Evolutionary conservation across 2,797 vertebrate genomes (phyloP).

Genomic region (Austrolebias charrua): DNA sequence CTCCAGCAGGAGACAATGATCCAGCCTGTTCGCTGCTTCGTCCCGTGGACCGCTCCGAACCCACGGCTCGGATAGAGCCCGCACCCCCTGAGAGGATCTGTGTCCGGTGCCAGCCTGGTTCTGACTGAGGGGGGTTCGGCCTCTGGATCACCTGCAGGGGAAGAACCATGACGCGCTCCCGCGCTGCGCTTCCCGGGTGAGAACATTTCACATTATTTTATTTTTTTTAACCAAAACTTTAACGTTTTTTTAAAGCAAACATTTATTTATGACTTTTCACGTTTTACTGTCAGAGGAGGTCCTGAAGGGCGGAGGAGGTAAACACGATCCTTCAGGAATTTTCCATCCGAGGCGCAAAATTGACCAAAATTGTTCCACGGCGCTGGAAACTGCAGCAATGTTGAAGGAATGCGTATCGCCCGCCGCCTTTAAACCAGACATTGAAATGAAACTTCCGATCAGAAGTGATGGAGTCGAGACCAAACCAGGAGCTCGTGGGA

Average conservation of each 20-base stretch:
- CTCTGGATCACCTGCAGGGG: slow-evolving; percentile 56
- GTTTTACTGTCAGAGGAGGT: neutral
- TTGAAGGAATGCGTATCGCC: no score
- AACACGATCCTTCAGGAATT: slow-evolving; percentile 19
- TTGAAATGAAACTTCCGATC: no score
- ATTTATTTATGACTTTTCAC: no score
- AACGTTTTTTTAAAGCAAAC: neutral
- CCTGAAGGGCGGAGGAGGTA: slow-evolving; percentile 12
- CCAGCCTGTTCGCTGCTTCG: slow-evolving; percentile 31
- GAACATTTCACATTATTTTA: neutral
- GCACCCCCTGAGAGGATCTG: slow-evolving; percentile 20
- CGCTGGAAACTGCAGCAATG: slow-evolving; percentile 28
- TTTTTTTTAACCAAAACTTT: no score
- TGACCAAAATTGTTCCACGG: slow-evolving; percentile 41
- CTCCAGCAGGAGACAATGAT: slow-evolving; percentile 49
- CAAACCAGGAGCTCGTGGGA: no score
- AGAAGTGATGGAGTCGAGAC: no score
- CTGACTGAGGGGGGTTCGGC: no score
- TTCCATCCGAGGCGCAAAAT: slow-evolving; percentile 44
- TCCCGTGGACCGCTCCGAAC: slow-evolving; percentile 11
- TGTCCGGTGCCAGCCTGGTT: neutral
- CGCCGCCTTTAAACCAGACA: no score
- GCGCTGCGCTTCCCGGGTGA: slow-evolving; percentile 51
- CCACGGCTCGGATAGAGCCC: slow-evolving; percentile 29
- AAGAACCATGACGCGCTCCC: slow-evolving; percentile 59